These are phyloP conservation scores for Agrilus biguttatus DNA, from an alignment of 2,888 invertebrate genomes.

Conservation along the genomic window DNA sequence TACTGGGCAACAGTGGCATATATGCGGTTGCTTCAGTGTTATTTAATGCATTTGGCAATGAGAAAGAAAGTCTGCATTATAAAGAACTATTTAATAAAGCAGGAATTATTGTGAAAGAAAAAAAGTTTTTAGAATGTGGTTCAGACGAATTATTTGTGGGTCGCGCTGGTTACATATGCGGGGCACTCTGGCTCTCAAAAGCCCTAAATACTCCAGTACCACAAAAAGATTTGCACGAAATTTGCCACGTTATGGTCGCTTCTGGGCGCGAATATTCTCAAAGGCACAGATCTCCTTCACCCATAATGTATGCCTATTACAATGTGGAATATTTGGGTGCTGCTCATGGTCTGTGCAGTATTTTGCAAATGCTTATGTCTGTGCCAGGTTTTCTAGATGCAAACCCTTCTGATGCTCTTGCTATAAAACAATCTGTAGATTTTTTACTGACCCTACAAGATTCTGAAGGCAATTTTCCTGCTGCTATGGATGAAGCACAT, in stretches of 20 bases:
- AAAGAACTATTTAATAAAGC: slow-evolving; percentile 29
- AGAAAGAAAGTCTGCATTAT: slow-evolving; percentile 21
- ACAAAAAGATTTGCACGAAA: slow-evolving; percentile 38
- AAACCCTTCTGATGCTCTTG: slow-evolving; percentile 37
- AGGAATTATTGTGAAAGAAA: slow-evolving; percentile 34
- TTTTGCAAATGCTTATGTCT: slow-evolving; percentile 48
- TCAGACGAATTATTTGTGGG: slow-evolving; percentile 80
- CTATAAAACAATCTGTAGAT: slow-evolving; percentile 52
- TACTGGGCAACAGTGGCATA: slow-evolving; percentile 68
- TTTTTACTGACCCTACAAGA: slow-evolving; percentile 52
- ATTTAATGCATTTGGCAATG: slow-evolving; percentile 37
- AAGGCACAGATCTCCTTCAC: slow-evolving; percentile 41
- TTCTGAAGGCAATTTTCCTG: slow-evolving; percentile 38
- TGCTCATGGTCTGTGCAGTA: slow-evolving; percentile 53
- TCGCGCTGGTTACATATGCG: slow-evolving; percentile 68
- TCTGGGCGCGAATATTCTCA: slow-evolving; percentile 58
- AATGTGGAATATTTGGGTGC: slow-evolving; percentile 58
- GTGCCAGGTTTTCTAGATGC: slow-evolving; percentile 42
- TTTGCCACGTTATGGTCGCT: slow-evolving; percentile 53
- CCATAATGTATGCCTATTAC: slow-evolving; percentile 69
- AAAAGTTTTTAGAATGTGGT: slow-evolving; percentile 45
- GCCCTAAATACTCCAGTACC: slow-evolving; percentile 36
- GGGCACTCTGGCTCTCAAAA: slow-evolving; percentile 55
- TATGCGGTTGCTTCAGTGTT: slow-evolving; percentile 57
- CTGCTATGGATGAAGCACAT: slow-evolving; percentile 55